These are phyloP conservation scores for Polietes domitor DNA, from an alignment of 2,888 invertebrate genomes.

Conservation along the genomic window DNA sequence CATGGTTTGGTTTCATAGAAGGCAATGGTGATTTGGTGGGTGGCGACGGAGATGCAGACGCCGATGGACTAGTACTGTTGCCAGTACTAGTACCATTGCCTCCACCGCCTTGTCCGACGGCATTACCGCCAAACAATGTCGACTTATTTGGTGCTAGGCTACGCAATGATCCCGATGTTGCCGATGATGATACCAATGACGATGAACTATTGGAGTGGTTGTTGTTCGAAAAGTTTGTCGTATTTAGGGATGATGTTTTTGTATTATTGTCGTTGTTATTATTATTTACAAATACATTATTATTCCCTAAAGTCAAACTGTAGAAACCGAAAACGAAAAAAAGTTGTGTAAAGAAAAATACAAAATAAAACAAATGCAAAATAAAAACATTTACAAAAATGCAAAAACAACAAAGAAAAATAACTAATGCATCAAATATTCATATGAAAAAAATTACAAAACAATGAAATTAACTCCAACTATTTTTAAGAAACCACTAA, in stretches of 20 bases:
- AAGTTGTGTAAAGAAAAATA: constrained; percentile 58
- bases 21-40: constrained; percentile 68
- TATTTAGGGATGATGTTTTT: constrained; percentile 69
- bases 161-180: constrained; percentile 70
- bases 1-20: constrained; percentile 82
- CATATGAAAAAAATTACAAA: constrained; percentile 8
- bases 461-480: constrained; percentile 25
- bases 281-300: constrained; percentile 79
- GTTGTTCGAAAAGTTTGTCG: constrained; percentile 69
- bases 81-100: constrained; percentile 50
- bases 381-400: constrained; percentile 60
- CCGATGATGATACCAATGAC: constrained; percentile 66
- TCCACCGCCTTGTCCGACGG: constrained; percentile 51
- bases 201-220: constrained; percentile 68
- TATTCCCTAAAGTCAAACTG: constrained; percentile 80
- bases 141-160: constrained; percentile 79
- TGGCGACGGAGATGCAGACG: constrained; percentile 64
- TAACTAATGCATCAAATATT: constrained; percentile 45
- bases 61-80: constrained; percentile 67
- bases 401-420: constrained; percentile 41
- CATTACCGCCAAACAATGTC: constrained; percentile 75
- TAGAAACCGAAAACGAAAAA: constrained; percentile 66
- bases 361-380: constrained; percentile 63
- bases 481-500: too few relatives aligned
- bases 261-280: constrained; percentile 75